These are phyloP conservation scores for Dolichotis patagonum DNA, from an alignment of 2,113 vertebrate species.

Conservation along the genomic window DNA sequence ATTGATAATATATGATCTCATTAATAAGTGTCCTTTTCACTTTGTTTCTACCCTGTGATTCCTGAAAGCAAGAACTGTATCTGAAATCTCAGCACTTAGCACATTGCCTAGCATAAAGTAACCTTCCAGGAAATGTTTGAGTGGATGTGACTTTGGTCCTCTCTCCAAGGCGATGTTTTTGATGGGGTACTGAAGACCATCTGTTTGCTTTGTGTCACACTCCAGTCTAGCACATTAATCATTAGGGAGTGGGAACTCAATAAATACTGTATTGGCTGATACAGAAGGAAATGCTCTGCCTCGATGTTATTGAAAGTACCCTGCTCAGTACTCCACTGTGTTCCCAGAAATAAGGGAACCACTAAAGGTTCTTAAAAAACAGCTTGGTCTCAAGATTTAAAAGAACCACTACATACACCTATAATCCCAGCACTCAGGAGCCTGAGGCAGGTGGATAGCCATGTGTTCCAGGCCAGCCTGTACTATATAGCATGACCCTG, in stretches of 20 bases:
- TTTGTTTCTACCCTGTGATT: not conserved
- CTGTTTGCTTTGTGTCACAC: slow-evolving; percentile 36
- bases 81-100: slow-evolving; percentile 35
- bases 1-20: not conserved
- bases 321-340: not conserved
- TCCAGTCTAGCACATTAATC: not conserved
- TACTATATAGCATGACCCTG: too few species aligned
- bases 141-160: not conserved
- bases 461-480: too few species aligned
- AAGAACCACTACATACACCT: not conserved
- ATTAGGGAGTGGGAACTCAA: not conserved
- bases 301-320: not conserved
- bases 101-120: slow-evolving; percentile 24
- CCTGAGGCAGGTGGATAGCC: too few species aligned
- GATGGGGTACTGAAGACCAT: not conserved
- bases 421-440: too few species aligned
- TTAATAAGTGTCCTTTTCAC: not conserved
- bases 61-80: not conserved
- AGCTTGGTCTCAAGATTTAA: not conserved
- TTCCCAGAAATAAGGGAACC: slow-evolving; percentile 47
- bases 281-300: not conserved
- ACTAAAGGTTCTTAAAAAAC: slow-evolving; percentile 18
- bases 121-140: slow-evolving; percentile 32
- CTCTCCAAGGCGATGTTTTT: not conserved
- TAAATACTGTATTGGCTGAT: slow-evolving; percentile 23